A percentile compares a stretch with the other conserved stretches of the same genome.
Conservation (phyloP, 1,140 invertebrate genomes). For the Drosophila kepulauana region DNA sequence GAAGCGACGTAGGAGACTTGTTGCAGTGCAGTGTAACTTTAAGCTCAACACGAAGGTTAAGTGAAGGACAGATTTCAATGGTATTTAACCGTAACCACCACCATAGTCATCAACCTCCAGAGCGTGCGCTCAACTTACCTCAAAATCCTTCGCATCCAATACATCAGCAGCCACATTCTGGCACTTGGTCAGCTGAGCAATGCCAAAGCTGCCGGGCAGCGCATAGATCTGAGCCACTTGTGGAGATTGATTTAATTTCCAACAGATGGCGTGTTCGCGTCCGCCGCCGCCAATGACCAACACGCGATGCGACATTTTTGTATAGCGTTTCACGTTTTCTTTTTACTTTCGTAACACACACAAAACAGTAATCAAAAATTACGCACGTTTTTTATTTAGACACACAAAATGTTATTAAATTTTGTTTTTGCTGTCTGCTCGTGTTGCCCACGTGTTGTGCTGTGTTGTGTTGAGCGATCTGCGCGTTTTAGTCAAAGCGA, state of each 20-base stretch:
- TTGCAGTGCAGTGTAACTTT: constrained; percentile 36
- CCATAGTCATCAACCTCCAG: constrained; percentile 3
- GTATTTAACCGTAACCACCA: not conserved
- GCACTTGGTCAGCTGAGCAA: constrained; percentile 88
- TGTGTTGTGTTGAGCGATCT: constrained; percentile 47
- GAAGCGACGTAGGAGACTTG: not conserved
- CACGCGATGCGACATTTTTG: constrained; percentile 86
- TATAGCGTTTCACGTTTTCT: constrained; percentile 2
- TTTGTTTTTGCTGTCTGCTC: constrained; percentile 32
- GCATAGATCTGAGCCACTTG: constrained; percentile 91
- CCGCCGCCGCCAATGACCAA: constrained; percentile 96
- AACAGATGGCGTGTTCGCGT: constrained; percentile 97
- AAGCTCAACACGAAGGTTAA: constrained; percentile 56
- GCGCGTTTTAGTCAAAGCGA: constrained; percentile 19
- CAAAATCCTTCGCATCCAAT: constrained; percentile 88
- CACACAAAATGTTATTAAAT: constrained; percentile 21
- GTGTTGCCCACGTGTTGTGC: constrained; percentile 62
- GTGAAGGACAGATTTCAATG: constrained; percentile 44
- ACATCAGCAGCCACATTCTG: constrained; percentile 86
- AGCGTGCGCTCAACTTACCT: constrained; percentile 86
- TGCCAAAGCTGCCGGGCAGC: constrained; percentile 96
- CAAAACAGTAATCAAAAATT: constrained; percentile 23
- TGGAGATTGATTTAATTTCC: constrained; percentile 94
- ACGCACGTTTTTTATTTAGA: constrained; percentile 54
- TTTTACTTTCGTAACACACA: not conserved